phyloP scores from a whole-genome alignment of 2,888 invertebrate species.

The Aleiodes leptofemur region DNA sequence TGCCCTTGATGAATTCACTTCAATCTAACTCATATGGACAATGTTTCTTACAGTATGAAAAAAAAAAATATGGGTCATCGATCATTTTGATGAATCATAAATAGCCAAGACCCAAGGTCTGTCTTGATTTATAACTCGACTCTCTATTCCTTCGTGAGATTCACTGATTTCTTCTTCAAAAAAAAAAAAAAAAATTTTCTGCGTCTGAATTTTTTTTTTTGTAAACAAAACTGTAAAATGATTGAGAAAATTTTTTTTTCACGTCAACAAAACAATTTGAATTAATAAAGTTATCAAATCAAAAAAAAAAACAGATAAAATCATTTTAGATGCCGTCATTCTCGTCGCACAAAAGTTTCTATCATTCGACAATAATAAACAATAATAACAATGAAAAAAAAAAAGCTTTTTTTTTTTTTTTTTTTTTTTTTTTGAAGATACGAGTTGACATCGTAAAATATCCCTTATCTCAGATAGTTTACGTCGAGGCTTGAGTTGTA shows the following conservation, averaged over 20 bases:
- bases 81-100: background rate
- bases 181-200: too few species aligned
- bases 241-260: too few species aligned
- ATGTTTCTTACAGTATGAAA: background rate
- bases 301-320: background rate
- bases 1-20: background rate
- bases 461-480: constrained; percentile 47
- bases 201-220: too few species aligned
- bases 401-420: too few species aligned
- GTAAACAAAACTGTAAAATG: too few species aligned
- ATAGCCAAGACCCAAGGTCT: too few species aligned
- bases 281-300: too few species aligned
- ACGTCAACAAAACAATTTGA: too few species aligned
- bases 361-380: too few species aligned
- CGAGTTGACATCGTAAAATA: constrained; percentile 36
- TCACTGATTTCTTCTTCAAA: background rate
- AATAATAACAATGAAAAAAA: too few species aligned
- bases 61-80: constrained; percentile 14
- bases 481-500: constrained; percentile 25
- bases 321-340: background rate
- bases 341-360: background rate
- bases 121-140: background rate
- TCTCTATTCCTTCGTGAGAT: background rate
- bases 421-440: background rate
- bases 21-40: background rate